A percentile compares a stretch with the other conserved stretches of the same genome.
These are phyloP conservation scores for Campoplex nolae DNA, from an alignment of 2,888 invertebrate genomes.

Conservation along the genomic window DNA sequence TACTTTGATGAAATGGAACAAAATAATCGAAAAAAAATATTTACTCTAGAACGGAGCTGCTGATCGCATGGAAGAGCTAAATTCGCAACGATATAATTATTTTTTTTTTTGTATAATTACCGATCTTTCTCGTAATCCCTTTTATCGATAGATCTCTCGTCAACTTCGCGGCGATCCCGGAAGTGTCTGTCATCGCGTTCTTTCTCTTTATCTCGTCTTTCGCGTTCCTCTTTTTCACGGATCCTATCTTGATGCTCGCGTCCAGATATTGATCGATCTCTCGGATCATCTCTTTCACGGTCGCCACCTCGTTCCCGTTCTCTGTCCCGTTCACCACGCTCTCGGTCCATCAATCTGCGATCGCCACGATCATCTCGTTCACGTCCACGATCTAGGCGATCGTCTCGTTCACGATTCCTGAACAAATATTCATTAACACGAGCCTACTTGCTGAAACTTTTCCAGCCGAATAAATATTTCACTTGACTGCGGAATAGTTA, in stretches of 20 bases:
- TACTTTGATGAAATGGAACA: too few species aligned
- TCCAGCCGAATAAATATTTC: not conserved
- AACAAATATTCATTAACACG: constrained; percentile 3
- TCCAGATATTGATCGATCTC: constrained; percentile 76
- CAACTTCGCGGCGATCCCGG: constrained; percentile 77
- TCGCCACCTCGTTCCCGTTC: constrained; percentile 67
- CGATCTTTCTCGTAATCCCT: constrained; percentile 82
- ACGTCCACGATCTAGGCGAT: constrained; percentile 71
- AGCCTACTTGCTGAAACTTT: too few species aligned
- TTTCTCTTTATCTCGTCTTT: constrained; percentile 80
- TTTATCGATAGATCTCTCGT: constrained; percentile 78
- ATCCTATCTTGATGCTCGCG: constrained; percentile 81
- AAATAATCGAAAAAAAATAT: too few species aligned
- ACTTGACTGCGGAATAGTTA: too few species aligned
- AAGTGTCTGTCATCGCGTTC: constrained; percentile 81
- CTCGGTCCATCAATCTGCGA: constrained; percentile 52
- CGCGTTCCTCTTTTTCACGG: constrained; percentile 81
- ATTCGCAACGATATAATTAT: not conserved
- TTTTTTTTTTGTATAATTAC: constrained; percentile 68
- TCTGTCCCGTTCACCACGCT: constrained; percentile 60
- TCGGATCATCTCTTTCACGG: constrained; percentile 73
- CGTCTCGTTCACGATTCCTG: constrained; percentile 78
- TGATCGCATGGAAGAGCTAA: too few species aligned
- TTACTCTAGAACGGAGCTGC: too few species aligned
- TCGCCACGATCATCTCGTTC: constrained; percentile 71